Conservation (phyloP, 2,113 vertebrate species). For the Galbula dea region DNA sequence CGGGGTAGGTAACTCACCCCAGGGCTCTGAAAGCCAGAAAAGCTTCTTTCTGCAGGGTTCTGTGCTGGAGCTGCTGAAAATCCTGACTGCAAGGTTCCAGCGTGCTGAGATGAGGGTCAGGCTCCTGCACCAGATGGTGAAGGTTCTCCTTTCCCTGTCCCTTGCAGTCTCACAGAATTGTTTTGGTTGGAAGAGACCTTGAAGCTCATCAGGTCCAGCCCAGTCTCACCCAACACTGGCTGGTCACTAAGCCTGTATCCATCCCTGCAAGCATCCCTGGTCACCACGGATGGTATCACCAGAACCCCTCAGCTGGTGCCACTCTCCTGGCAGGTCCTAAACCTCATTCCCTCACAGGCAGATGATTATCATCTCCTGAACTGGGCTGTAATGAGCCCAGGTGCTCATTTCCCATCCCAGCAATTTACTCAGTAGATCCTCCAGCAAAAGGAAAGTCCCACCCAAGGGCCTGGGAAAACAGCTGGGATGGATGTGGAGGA, state of each 20-base stretch:
- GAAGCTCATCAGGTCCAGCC: too few species aligned
- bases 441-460: not conserved
- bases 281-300: accelerated
- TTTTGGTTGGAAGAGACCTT: too few species aligned
- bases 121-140: not conserved
- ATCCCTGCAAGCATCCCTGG: not conserved
- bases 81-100: accelerated
- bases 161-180: not conserved
- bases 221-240: accelerated
- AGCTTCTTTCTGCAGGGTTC: not conserved
- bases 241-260: not conserved
- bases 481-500: not conserved
- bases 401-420: conserved; percentile 46
- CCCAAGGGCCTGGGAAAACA: not conserved
- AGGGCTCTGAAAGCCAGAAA: not conserved
- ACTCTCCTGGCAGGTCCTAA: not conserved
- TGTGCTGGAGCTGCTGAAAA: not conserved
- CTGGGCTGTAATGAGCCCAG: conserved; percentile 18
- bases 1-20: too few species aligned
- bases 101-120: not conserved
- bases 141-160: not conserved
- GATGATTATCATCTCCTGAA: not conserved
- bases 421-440: conserved; percentile 28
- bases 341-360: not conserved
- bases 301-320: accelerated